Percentiles rank a stretch among this genome's conserved stretches.
Evolutionary conservation across 2,797 vertebrate species (phyloP).

Genomic region (Calcarius lapponicus): DNA sequence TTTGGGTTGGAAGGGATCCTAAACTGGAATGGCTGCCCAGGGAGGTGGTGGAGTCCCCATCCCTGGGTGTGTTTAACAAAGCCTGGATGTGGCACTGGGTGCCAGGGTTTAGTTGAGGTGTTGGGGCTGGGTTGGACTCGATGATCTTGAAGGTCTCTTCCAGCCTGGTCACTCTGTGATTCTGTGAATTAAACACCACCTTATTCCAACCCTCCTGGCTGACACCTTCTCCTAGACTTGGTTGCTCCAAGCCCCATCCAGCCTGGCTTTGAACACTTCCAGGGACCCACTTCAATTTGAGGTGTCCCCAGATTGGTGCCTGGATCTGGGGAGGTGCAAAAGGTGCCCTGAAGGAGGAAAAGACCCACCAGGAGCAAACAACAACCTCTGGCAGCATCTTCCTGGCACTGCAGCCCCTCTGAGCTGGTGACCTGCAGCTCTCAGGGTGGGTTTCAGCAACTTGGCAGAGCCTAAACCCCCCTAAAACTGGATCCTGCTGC

Average conservation of each 20-base stretch:
- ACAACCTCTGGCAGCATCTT: neutral
- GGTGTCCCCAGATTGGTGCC: accelerated
- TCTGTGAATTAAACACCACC: neutral
- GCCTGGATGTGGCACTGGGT: neutral
- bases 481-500: too few relatives aligned
- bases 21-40: neutral
- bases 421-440: neutral
- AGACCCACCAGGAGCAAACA: neutral
- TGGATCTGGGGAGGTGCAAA: neutral
- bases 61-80: neutral
- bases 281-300: neutral
- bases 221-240: neutral
- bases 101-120: neutral
- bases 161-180: neutral
- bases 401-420: neutral
- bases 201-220: neutral
- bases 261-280: neutral
- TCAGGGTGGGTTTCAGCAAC: accelerated
- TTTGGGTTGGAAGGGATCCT: neutral
- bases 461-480: too few relatives aligned
- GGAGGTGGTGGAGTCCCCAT: neutral
- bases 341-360: neutral
- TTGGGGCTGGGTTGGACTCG: neutral
- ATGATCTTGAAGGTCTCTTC: neutral
- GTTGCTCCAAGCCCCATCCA: neutral